Base-by-base conservation (phyloP, 2,797 vertebrate species). In the Propithecus perrieri region DNA sequence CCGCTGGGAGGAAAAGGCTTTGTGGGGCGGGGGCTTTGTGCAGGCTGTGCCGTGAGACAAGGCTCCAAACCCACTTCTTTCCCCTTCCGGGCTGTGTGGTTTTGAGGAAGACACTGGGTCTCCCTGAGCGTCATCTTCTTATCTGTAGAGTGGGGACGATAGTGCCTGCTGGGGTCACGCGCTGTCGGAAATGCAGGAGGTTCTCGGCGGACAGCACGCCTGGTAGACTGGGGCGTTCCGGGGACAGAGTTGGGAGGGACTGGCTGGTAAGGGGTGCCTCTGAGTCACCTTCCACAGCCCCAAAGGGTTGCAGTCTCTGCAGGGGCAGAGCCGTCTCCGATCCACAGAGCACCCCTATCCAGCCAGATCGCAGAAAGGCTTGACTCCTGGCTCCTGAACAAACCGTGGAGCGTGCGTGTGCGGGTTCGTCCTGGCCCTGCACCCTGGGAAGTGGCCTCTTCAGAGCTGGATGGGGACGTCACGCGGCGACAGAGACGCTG, bases 401-500 rank as follows among this genome's bases (percentile, higher is more conserved):
- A 41, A 33, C 20, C 65, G 14, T 15, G 18, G 7, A 28, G 33
- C 41, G 12, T 24, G 26, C 22, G 28, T 18, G n/a, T 50, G 6
- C 11, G 20, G 6, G 13, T 71, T 28, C 1, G 2, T 55, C 17
- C 67, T 63, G 85, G 80, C 43, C 43, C 38, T 5, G 0, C 0
- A 0, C 46, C 41, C 78, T 46, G 65, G 38, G 75, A 86, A 38
- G 38, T 53, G 55, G 41, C 67, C 48, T 69, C 14, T 69, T 69
- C 38, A 67, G 57, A 59, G 76, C 61, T 10, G 1, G 1, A 28
- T 33, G 15, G 20, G 22, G 35, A 43, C 0, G 1, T 61, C 35
- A 43, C 0, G 0, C 69, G 53, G 71, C 20, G 50, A 4, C 20
- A 5, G 72, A 53, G 46, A 53, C 38, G 7, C 0, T 1, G 15